A percentile compares a stretch with the other conserved stretches of the same genome.
These are phyloP conservation scores for Elephas maximus DNA, from an alignment of 2,113 vertebrate species.

Conservation along the genomic window DNA sequence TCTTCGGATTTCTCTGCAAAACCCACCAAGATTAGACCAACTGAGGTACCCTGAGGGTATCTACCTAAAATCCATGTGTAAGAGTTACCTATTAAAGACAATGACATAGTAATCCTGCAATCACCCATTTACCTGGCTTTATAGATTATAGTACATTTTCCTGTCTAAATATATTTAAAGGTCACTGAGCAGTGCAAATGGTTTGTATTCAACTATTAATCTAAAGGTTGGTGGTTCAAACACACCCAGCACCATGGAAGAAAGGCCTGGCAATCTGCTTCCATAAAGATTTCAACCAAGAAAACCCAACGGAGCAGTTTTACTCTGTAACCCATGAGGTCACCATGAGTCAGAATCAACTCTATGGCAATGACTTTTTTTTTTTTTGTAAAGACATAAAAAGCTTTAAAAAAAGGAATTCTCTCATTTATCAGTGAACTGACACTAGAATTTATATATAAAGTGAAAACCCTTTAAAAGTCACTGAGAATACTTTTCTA, in stretches of 20 bases:
- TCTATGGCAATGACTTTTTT: no score
- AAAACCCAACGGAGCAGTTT: no score
- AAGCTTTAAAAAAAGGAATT: conserved; percentile 8
- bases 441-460: neutral
- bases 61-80: neutral
- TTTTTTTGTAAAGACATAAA: no score
- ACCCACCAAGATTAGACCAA: neutral
- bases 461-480: neutral
- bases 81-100: neutral
- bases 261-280: no score
- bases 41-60: neutral
- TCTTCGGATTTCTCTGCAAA: neutral
- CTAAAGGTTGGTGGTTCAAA: no score
- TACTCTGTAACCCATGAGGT: no score
- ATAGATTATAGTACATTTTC: neutral
- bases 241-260: no score
- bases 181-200: no score
- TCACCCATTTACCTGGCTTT: neutral
- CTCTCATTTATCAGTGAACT: neutral
- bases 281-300: no score
- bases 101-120: neutral
- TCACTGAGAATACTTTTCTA: neutral
- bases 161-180: neutral
- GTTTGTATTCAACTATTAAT: no score
- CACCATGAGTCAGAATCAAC: no score